Evolutionary conservation across 2,888 invertebrate genomes (phyloP), one percentile per base, ranked within the genome.

Genomic region (Panorpa germanica): DNA sequence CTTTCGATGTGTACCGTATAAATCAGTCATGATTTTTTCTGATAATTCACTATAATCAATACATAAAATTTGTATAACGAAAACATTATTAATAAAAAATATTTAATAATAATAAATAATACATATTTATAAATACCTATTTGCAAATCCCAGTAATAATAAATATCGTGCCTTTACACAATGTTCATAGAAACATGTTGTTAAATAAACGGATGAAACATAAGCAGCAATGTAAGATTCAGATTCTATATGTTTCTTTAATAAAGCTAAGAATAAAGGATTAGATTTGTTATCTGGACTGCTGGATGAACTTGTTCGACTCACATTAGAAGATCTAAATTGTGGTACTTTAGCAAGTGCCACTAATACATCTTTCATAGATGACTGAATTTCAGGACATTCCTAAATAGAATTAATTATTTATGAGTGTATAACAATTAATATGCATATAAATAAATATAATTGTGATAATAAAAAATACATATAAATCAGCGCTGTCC

Each of bases 81-180:
- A n/a, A 3, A 23, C 9, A 6, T 25, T 17, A 23, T 9, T 10
- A n/a, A 22, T 18, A 5, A 12, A 29, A 11, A 5, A 12, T 25
- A 8, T 7, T 12, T 12, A 11, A 13, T 20, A 4, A 25, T 11
- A 3, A 12, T 8, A 15, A 5, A 19, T 12, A 22, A 14, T 29
- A 8, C 22, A 27, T 19, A 10, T 24, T 12, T 13, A 16, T 36
- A 53, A 61, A 50, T 50, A 82, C 81, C 62, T 65, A 47, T 90
- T 88, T 25, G 85, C 86, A 39, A 76, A 76, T 18, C 85, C 83
- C 32, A 85, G 50, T 11, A 91, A 57, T 31, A 91, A 53, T 7
- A 88, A 57, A 48, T 78, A 86, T 43, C 83, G 64, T 1, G 88
- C 78, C 0, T 82, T 76, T 1, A 81, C 70, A 49, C 83, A 81